phyloP scores from a whole-genome alignment of 2,113 vertebrate species.

The Syngnathus floridae region DNA sequence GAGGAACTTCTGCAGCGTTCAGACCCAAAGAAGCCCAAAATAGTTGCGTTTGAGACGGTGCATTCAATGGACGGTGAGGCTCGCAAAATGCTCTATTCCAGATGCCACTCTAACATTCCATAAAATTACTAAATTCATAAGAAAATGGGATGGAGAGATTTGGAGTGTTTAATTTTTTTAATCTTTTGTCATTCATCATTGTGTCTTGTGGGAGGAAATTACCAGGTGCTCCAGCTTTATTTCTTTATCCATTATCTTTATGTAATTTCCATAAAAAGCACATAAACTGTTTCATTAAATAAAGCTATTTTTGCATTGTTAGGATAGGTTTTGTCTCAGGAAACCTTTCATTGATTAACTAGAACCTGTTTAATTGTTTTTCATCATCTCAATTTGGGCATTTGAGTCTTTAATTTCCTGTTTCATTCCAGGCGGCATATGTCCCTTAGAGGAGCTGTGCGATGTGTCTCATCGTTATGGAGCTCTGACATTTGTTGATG shows the following conservation, averaged over 20 bases:
- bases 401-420: neutral
- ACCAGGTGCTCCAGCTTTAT: neutral
- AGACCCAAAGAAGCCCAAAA: slow-evolving; percentile 78
- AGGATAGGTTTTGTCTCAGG: neutral
- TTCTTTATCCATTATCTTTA: slow-evolving; percentile 12
- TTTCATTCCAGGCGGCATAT: slow-evolving; percentile 77
- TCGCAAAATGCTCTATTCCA: neutral
- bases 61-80: slow-evolving; percentile 89
- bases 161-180: neutral
- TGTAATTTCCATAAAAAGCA: neutral
- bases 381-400: neutral
- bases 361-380: neutral
- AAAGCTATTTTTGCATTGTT: neutral
- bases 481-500: slow-evolving; percentile 87
- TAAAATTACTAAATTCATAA: neutral
- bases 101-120: neutral
- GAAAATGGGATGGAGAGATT: neutral
- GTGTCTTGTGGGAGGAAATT: slow-evolving; percentile 6
- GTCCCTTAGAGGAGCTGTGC: slow-evolving; percentile 84
- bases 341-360: neutral
- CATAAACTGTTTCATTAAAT: neutral
- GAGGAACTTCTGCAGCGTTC: slow-evolving; percentile 77
- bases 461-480: slow-evolving; percentile 83
- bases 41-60: slow-evolving; percentile 90
- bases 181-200: slow-evolving; percentile 11